Percentiles rank a stretch among this genome's conserved stretches.
phyloP scores from a whole-genome alignment of 2,797 vertebrate species.

The Falco rusticolus region DNA sequence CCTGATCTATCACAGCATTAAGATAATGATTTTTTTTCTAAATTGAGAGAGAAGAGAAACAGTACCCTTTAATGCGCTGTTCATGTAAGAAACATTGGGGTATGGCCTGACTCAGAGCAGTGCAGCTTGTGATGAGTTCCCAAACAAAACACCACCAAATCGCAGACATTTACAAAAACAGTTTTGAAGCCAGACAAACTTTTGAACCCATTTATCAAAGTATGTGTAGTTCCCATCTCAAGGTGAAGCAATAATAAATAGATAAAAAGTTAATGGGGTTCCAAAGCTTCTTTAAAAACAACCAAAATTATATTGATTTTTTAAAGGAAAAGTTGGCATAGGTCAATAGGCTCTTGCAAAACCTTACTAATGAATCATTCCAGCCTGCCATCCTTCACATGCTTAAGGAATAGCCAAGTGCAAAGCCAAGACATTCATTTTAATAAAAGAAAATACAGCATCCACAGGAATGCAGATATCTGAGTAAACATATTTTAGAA shows the following conservation, averaged over 20 bases:
- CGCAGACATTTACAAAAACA: neutral
- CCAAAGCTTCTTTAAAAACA: neutral
- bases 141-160: neutral
- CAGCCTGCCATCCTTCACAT: neutral
- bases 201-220: conserved; percentile 1
- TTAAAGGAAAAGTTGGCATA: neutral
- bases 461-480: neutral
- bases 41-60: neutral
- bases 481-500: neutral
- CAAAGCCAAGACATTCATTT: neutral
- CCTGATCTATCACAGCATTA: neutral
- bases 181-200: neutral
- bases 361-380: neutral
- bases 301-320: neutral
- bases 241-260: conserved; percentile 38
- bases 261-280: neutral
- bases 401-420: neutral
- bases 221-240: neutral
- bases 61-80: neutral
- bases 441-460: neutral
- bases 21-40: neutral
- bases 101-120: neutral
- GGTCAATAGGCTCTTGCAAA: neutral
- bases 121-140: neutral
- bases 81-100: neutral